Percentiles rank a stretch among this genome's conserved stretches.
These are phyloP conservation scores for Cyclargus thomasi DNA, from an alignment of 1,140 invertebrate genomes.

Conservation along the genomic window DNA sequence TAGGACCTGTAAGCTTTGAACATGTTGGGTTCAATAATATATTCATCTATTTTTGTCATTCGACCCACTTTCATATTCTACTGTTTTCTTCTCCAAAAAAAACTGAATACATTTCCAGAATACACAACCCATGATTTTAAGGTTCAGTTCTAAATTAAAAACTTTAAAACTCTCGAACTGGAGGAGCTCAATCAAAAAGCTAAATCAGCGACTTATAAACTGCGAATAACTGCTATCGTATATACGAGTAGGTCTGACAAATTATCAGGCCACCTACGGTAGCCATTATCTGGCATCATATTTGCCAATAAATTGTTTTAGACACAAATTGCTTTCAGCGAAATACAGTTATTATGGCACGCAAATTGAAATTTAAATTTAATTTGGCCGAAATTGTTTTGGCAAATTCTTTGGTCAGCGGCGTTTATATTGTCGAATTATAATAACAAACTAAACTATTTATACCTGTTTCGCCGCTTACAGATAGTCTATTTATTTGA, in stretches of 20 bases:
- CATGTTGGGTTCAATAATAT: no score
- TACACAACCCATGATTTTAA: no score
- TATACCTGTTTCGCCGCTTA: no score
- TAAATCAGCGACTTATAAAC: not conserved
- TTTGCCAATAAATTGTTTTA: conserved; percentile 7
- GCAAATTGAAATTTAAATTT: conserved; percentile 11
- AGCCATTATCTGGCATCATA: not conserved
- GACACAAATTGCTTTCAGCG: conserved; percentile 3
- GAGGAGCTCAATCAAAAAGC: not conserved
- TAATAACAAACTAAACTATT: not conserved
- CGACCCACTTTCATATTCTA: no score
- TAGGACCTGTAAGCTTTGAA: no score
- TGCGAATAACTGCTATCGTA: not conserved
- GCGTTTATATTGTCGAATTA: not conserved
- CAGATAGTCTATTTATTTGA: no score
- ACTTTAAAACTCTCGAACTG: not conserved
- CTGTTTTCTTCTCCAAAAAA: no score
- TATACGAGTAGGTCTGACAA: not conserved
- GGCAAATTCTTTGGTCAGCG: conserved; percentile 4
- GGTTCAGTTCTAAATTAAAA: no score
- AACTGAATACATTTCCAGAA: no score
- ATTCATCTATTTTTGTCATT: no score
- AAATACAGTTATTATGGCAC: not conserved
- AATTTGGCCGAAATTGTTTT: not conserved
- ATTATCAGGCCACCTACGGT: not conserved